Conservation (phyloP, 2,113 vertebrate genomes). For the Lagopus muta region DNA sequence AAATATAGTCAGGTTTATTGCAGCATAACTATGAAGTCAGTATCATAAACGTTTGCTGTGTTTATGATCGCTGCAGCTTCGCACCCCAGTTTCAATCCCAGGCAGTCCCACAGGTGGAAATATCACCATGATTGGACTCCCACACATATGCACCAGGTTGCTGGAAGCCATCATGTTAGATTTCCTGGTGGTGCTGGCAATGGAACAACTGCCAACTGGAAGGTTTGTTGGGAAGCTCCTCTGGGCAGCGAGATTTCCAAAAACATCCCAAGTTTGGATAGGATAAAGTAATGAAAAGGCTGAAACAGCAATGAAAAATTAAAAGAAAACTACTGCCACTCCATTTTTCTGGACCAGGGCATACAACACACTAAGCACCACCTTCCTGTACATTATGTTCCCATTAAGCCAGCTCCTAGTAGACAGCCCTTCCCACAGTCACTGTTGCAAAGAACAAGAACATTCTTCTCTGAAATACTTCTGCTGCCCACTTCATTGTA, state of each 20-base stretch:
- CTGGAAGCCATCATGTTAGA: not conserved
- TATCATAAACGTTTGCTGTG: not conserved
- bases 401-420: not conserved
- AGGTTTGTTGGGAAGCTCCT: not conserved
- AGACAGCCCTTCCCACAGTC: not conserved
- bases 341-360: not conserved
- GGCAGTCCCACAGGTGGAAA: not conserved
- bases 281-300: not conserved
- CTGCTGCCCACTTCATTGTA: not conserved
- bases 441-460: not conserved
- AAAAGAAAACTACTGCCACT: not conserved
- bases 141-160: too few relatives aligned
- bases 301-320: not conserved
- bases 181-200: not conserved
- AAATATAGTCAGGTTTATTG: conserved; percentile 1
- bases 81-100: not conserved
- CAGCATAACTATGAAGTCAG: not conserved
- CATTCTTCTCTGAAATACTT: not conserved
- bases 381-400: not conserved
- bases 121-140: too few relatives aligned
- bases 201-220: not conserved
- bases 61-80: not conserved
- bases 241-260: not conserved
- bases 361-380: not conserved
- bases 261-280: not conserved